Evolutionary conservation across 2,113 vertebrate genomes (phyloP), one percentile per base, ranked within the genome.

Genomic region (Xenopus laevis): DNA sequence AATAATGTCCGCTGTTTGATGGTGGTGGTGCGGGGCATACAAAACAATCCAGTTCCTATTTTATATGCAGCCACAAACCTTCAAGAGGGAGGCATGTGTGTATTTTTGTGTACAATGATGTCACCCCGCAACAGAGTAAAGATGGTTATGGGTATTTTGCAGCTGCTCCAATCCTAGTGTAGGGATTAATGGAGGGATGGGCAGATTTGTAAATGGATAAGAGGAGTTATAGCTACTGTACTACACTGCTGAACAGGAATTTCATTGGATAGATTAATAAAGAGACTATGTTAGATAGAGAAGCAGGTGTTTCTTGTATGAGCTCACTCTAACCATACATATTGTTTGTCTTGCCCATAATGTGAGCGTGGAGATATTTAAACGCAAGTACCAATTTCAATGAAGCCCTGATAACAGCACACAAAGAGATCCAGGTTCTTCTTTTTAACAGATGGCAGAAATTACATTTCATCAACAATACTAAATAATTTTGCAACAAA

Each of bases 81-180:
- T 67, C n/a, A 20, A 45, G 63, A 18, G 15, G 33, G 63, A 13
- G 13, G n/a, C 18, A 40, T 46, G 64, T 64, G 62, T n/a, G 64
- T 46, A 40, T 45, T 52, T 68, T 13, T 68, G 72, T 53, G 65
- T 75, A 62, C 33, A 68, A 33, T 76, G 65, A 77, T 60, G 59
- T 77, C 66, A 77, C 59, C 50, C 59, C 45, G 66, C 15, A 53
- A 77, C 57, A 57, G 59, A 76, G 65, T 50, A 76, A 13, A 61
- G 64, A 44, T 23, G 57, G 40, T 44, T 20, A 68, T 50, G 20
- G 72, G 44, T 16, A 18, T 75, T 52, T 45, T 55, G 10, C 30
- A 44, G 13, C 44, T 6, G 16, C 13, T 18, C 74, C 74, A 69
- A 76, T 70, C n/a, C 13, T 13, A 55, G 63, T 18, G 18, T n/a